A percentile compares a stretch with the other conserved stretches of the same genome.
Evolutionary conservation across 1,140 invertebrate species (phyloP).

Genomic region (Drosophila ananassae): DNA sequence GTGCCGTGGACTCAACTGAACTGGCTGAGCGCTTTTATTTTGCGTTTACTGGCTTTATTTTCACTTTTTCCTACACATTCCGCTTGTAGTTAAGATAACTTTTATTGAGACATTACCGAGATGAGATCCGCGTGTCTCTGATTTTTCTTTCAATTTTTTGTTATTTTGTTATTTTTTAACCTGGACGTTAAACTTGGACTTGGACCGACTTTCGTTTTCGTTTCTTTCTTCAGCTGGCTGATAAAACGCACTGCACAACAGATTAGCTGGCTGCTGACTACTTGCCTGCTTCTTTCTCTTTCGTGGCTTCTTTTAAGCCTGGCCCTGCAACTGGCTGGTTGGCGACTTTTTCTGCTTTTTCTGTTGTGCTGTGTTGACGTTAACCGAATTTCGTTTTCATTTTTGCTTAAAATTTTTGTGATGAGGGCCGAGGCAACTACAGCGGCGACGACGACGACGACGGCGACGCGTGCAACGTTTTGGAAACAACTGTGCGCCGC

Average conservation of each 20-base stretch:
- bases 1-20: constrained; percentile 4
- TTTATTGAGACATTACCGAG: constrained; percentile 68
- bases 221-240: constrained; percentile 52
- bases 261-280: constrained; percentile 40
- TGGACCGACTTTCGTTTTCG: constrained; percentile 77
- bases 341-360: constrained; percentile 12
- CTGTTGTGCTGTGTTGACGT: constrained; percentile 36
- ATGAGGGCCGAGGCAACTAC: constrained; percentile 31
- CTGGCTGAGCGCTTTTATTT: constrained; percentile 11
- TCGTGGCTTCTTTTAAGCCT: constrained; percentile 40
- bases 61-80: constrained; percentile 45
- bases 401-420: constrained; percentile 40
- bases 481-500: constrained; percentile 76
- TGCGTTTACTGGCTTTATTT: constrained; percentile 21
- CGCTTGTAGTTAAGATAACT: constrained; percentile 47
- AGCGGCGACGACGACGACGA: neutral
- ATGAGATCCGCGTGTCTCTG: constrained; percentile 48
- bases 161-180: constrained; percentile 5
- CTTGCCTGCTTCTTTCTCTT: constrained; percentile 26
- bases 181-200: constrained; percentile 17
- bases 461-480: constrained; percentile 73
- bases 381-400: constrained; percentile 49
- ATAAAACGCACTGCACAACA: constrained; percentile 75
- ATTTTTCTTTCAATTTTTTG: constrained; percentile 21
- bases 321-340: constrained; percentile 14